phyloP scores from a whole-genome alignment of 2,797 vertebrate genomes.

The Lagocephalus sceleratus region DNA sequence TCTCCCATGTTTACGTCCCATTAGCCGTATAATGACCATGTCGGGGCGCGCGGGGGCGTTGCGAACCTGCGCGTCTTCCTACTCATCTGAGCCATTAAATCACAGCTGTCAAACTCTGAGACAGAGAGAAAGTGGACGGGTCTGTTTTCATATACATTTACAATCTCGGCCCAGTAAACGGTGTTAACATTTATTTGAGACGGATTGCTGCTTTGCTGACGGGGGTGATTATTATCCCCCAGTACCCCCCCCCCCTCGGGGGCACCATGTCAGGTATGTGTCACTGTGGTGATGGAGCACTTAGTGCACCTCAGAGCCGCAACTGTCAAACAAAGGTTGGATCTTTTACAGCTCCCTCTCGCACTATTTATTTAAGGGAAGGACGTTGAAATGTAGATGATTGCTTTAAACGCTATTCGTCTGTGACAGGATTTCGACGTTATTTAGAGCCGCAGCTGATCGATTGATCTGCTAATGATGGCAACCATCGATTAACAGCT shows the following conservation, averaged over 20 bases:
- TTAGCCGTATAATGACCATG: slow-evolving; percentile 17
- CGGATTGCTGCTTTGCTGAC: background rate
- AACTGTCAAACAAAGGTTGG: background rate
- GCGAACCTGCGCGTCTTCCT: background rate
- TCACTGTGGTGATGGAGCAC: background rate
- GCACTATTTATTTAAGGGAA: background rate
- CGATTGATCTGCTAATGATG: too few relatives aligned
- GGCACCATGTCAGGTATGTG: background rate
- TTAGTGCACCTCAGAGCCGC: background rate
- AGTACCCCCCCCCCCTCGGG: too few relatives aligned
- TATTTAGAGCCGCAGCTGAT: too few relatives aligned
- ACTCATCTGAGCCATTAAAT: background rate
- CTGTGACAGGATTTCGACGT: too few relatives aligned
- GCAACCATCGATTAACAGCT: too few relatives aligned
- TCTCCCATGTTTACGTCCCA: slow-evolving; percentile 1
- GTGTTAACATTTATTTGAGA: background rate
- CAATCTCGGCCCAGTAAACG: background rate
- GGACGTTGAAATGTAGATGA: slow-evolving; percentile 1
- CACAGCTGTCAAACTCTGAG: background rate
- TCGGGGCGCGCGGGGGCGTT: slow-evolving; percentile 13
- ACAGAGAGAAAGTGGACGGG: background rate
- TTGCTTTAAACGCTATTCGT: too few relatives aligned
- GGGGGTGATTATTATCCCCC: background rate
- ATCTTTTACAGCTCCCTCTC: background rate
- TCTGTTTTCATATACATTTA: background rate